phyloP scores from a whole-genome alignment of 2,113 vertebrate species.

The Muntiacus reevesi region DNA sequence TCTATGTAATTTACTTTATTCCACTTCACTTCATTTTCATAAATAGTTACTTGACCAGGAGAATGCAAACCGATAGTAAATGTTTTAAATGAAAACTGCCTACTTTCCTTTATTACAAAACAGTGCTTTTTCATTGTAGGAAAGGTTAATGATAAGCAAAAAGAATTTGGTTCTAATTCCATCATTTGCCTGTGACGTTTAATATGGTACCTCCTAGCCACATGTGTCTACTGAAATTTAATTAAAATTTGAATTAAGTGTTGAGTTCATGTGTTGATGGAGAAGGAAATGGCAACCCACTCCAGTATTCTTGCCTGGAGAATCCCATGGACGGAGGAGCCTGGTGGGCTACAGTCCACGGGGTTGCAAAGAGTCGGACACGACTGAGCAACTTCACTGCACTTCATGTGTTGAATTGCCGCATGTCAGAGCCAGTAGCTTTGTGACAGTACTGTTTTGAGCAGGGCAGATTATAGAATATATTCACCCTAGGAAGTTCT shows the following conservation, averaged over 20 bases:
- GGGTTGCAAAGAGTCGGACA: no score
- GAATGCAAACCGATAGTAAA: not conserved
- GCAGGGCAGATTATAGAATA: not conserved
- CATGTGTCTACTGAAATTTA: not conserved
- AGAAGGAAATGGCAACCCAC: no score
- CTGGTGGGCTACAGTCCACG: no score
- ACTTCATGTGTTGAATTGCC: not conserved
- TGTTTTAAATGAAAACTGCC: constrained; percentile 10
- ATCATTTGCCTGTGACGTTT: not conserved
- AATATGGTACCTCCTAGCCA: not conserved
- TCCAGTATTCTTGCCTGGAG: no score
- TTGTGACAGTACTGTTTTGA: not conserved
- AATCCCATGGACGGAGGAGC: no score
- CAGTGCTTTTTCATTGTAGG: not conserved
- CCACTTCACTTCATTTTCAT: not conserved
- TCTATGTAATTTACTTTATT: not conserved
- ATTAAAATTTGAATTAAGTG: not conserved
- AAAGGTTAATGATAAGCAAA: not conserved
- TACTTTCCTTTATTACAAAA: not conserved
- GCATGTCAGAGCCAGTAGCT: not conserved
- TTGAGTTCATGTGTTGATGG: not conserved
- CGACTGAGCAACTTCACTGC: no score
- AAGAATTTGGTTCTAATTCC: not conserved
- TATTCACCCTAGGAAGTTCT: not conserved
- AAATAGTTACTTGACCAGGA: not conserved